Evolutionary conservation across 2,888 invertebrate species (phyloP), one percentile per base, ranked within the genome.

Genomic region (Clanis bilineata): DNA sequence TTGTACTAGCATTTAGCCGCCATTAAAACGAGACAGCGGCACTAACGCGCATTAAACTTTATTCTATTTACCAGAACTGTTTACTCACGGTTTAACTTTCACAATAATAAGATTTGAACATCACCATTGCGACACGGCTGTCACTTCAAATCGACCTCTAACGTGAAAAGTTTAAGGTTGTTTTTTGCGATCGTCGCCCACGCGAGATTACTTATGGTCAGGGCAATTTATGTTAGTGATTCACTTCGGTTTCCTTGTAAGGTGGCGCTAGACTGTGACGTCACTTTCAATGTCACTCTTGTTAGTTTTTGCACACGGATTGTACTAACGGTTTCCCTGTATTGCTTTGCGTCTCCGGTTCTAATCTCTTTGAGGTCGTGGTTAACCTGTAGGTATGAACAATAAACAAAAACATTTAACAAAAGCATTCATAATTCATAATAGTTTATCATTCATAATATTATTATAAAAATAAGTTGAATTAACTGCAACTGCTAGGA

Each of bases 221-320:
- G 39, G 56, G 56, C 59, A 57, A 43, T 62, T 23, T 56, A 15
- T 32, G 57, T 21, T 36, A 54, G 55, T 63, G 61, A 63, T 54
- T 63, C 63, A 63, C 45, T 44, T 32, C 10, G 22, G 38, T 41
- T 56, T 59, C 63, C 63, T 59, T 59, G 57, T 57, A 59, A 22
- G 63, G 61, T 41, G 23, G 39, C 39, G 36, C 22, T 51, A 60
- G 57, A 41, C 36, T 15, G 57, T 59, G 57, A 61, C 61, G 47
- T 58, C 57, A 61, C 63, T 63, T 63, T 61, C 63, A 57, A 61
- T 63, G 43, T 61, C 45, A 15, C 43, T 58, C 22, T 57, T n/a
- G 10, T 44, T 15, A 23, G 18, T 58, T 58, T 57, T 25, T 51
- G 47, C 47, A 51, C 38, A 32, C n/a, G 47, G 25, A 21, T 58